Evolutionary conservation across 2,113 vertebrate species (phyloP).

Genomic region (Chroicocephalus ridibundus): DNA sequence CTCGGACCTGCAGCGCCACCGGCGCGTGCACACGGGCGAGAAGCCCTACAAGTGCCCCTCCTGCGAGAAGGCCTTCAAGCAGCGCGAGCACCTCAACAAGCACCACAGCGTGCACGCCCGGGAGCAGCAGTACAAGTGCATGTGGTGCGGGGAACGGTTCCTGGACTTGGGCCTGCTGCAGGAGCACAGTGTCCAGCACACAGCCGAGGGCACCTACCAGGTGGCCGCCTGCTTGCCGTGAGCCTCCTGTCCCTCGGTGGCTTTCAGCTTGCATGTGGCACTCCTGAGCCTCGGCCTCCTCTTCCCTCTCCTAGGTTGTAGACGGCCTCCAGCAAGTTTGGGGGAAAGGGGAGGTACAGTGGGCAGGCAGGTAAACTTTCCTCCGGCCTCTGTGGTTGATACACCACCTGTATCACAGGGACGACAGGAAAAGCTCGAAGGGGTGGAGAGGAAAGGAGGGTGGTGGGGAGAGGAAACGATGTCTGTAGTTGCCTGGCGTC

Average conservation of each 20-base stretch:
- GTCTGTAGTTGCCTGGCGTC: neutral
- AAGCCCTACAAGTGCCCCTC: conserved; percentile 95
- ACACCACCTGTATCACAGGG: fast-evolving
- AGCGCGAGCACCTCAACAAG: conserved; percentile 94
- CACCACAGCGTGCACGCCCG: conserved; percentile 93
- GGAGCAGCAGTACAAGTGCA: conserved; percentile 96
- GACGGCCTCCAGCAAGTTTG: neutral
- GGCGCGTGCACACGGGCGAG: conserved; percentile 93
- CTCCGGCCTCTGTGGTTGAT: neutral
- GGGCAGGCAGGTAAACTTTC: neutral
- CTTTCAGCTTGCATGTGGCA: neutral
- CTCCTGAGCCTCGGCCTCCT: neutral
- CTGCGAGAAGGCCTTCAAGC: conserved; percentile 97
- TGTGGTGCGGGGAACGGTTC: conserved; percentile 96
- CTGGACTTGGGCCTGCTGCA: conserved; percentile 92
- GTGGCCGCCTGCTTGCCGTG: conserved; percentile 89
- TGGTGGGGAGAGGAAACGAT: neutral
- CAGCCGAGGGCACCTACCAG: conserved; percentile 84
- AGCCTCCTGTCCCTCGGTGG: neutral
- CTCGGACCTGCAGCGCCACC: conserved; percentile 93
- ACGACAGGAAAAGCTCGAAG: fast-evolving
- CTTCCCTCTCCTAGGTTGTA: neutral
- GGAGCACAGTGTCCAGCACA: conserved; percentile 96
- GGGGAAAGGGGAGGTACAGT: neutral
- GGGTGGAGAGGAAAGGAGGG: neutral